Conservation (phyloP, 2,888 invertebrate species). For the Aradus depressus region DNA sequence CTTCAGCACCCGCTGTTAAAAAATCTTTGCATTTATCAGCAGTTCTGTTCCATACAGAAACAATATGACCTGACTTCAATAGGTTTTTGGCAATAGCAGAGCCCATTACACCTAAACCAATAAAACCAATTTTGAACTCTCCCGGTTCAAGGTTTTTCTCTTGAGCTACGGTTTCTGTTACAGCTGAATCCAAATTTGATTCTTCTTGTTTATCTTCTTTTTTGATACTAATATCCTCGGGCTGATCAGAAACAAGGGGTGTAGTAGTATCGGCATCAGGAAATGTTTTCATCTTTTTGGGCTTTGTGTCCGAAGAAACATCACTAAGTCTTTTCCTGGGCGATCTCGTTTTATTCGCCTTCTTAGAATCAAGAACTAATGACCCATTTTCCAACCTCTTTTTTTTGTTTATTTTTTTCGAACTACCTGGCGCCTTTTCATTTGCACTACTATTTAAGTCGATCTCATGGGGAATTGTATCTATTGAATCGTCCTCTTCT, state of each 20-base stretch:
- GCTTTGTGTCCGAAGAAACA: constrained; percentile 37
- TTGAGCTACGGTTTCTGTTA: constrained; percentile 51
- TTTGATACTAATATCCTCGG: constrained; percentile 52
- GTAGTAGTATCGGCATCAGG: background rate
- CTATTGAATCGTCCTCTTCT: too few relatives aligned
- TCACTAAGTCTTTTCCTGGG: constrained; percentile 14
- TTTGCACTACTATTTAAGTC: too few relatives aligned
- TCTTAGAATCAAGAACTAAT: background rate
- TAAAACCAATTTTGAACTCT: constrained; percentile 79
- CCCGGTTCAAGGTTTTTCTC: constrained; percentile 82
- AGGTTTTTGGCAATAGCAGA: constrained; percentile 90
- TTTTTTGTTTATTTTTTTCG: too few relatives aligned
- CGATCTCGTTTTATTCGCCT: background rate
- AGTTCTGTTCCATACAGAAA: constrained; percentile 89
- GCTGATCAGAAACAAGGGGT: constrained; percentile 42
- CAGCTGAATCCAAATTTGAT: constrained; percentile 60
- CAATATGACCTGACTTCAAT: constrained; percentile 84
- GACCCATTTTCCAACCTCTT: too few relatives aligned
- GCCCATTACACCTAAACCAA: constrained; percentile 92
- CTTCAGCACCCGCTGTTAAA: background rate
- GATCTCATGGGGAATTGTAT: too few relatives aligned
- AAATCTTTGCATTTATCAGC: constrained; percentile 52
- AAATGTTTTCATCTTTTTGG: too few relatives aligned
- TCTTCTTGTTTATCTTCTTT: constrained; percentile 61
- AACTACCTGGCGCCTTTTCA: too few relatives aligned